Percentiles rank a stretch among this genome's conserved stretches.
Conservation (phyloP, 2,888 invertebrate genomes). For the Tyria jacobaeae region DNA sequence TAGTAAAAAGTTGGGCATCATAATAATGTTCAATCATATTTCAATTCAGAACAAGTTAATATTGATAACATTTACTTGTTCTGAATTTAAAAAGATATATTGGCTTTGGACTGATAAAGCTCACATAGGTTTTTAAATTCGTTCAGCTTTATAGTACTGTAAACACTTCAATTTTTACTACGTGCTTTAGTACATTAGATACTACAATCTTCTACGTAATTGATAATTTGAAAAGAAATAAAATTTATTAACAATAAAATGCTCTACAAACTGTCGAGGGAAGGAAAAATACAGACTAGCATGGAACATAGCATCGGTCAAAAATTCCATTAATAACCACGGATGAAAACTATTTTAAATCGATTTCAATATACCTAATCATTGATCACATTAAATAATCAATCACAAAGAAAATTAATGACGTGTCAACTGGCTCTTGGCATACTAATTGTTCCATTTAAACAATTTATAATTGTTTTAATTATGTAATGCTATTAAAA, state of each 20-base stretch:
- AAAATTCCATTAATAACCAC: constrained; percentile 10
- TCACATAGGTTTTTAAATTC: no score
- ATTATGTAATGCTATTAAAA: constrained; percentile 11
- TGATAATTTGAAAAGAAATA: no score
- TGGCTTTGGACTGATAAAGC: background rate
- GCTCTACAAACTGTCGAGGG: no score
- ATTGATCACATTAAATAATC: constrained; percentile 17
- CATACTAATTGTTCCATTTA: constrained; percentile 30
- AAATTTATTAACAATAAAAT: no score
- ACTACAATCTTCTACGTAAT: no score
- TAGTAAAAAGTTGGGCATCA: constrained; percentile 44
- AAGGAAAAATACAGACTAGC: no score
- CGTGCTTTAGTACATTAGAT: no score
- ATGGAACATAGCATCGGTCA: background rate
- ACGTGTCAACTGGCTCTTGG: constrained; percentile 23
- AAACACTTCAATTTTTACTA: no score
- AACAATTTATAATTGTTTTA: no score
- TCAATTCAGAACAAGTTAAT: no score
- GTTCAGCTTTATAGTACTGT: no score
- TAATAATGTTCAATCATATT: constrained; percentile 38
- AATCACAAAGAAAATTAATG: constrained; percentile 24
- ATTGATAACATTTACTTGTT: constrained; percentile 19
- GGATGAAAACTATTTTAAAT: background rate
- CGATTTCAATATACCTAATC: background rate
- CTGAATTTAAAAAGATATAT: constrained; percentile 11